A percentile compares a stretch with the other conserved stretches of the same genome.
Conservation (phyloP, 2,797 vertebrate genomes). For the Pseudomugil gertrudae region DNA sequence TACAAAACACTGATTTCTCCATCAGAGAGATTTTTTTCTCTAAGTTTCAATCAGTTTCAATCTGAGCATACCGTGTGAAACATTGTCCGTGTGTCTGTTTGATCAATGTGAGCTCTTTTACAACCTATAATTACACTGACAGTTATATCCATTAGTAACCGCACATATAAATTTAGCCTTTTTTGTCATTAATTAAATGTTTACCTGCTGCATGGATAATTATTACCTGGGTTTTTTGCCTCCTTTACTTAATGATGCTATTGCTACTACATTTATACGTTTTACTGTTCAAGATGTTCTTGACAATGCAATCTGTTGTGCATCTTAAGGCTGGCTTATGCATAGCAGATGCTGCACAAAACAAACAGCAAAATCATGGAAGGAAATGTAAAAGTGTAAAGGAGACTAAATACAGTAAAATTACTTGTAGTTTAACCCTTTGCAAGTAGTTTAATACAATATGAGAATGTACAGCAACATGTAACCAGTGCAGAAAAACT, state of each 20-base stretch:
- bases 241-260: neutral
- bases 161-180: neutral
- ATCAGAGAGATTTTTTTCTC: no score
- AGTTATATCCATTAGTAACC: neutral
- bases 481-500: neutral
- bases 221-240: neutral
- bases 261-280: neutral
- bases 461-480: neutral
- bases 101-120: neutral
- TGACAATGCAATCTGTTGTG: neutral
- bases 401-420: no score
- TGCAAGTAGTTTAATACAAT: neutral
- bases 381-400: neutral
- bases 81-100: neutral
- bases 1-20: neutral
- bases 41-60: neutral
- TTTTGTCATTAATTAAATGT: neutral
- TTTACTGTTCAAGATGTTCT: neutral
- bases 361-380: neutral
- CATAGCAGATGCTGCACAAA: neutral
- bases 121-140: neutral
- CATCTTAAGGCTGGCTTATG: neutral
- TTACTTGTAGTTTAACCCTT: neutral
- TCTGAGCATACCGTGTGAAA: neutral
- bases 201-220: neutral